These are phyloP conservation scores for Sinocyclocheilus grahami DNA, from an alignment of 2,113 vertebrate genomes.

Conservation along the genomic window DNA sequence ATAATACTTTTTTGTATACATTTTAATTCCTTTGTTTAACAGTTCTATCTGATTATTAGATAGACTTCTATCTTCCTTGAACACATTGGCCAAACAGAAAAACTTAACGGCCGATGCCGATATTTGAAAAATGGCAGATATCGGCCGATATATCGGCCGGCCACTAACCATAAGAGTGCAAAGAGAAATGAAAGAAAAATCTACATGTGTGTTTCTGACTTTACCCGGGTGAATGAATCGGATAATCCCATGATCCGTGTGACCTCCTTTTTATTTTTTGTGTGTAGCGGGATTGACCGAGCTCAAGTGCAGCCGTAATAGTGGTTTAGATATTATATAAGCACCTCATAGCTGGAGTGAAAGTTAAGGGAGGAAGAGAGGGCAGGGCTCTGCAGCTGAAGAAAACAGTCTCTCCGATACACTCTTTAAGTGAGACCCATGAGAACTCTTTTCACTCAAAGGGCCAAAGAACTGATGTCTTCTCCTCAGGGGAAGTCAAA, in stretches of 20 bases:
- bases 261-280: constrained; percentile 66
- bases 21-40: too few species aligned
- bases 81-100: too few species aligned
- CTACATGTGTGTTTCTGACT: too few species aligned
- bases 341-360: constrained; percentile 43
- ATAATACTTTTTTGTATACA: too few species aligned
- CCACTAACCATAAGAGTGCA: too few species aligned
- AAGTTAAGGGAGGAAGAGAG: constrained; percentile 57
- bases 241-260: constrained; percentile 74
- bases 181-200: too few species aligned
- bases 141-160: too few species aligned
- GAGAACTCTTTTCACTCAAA: constrained; percentile 27
- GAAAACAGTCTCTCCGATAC: constrained; percentile 1
- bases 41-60: too few species aligned
- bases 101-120: too few species aligned
- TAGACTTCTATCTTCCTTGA: too few species aligned
- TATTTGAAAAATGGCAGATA: too few species aligned
- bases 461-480: background rate
- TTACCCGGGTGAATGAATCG: background rate
- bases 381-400: constrained; percentile 45
- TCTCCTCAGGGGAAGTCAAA: constrained; percentile 9
- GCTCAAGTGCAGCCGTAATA: constrained; percentile 16
- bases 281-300: constrained; percentile 64
- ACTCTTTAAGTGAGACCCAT: constrained; percentile 26
- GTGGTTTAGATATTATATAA: constrained; percentile 69